Evolutionary conservation across 2,888 invertebrate genomes (phyloP).

Genomic region (Nebria salina): DNA sequence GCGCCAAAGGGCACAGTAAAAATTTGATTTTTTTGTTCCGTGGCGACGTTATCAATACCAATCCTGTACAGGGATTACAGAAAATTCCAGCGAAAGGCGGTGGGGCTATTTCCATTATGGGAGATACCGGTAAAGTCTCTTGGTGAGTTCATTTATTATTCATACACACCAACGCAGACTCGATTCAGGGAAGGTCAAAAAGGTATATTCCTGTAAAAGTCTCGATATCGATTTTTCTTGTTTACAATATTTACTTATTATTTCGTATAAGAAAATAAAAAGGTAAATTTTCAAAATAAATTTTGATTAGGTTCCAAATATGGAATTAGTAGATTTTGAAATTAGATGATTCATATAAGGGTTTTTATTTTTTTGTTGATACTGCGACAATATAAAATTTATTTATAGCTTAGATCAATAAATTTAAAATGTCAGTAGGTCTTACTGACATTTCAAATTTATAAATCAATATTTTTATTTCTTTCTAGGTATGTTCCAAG

Average conservation of each 20-base stretch:
- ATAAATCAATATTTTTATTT: slow-evolving; percentile 5
- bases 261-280: too few species aligned
- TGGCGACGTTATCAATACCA: slow-evolving; percentile 71
- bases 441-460: neutral
- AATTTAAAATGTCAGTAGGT: neutral
- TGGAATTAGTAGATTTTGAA: neutral
- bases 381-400: neutral
- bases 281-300: too few species aligned
- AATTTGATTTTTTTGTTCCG: slow-evolving; percentile 80
- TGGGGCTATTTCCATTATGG: slow-evolving; percentile 76
- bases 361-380: neutral
- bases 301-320: too few species aligned
- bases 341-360: slow-evolving; percentile 7
- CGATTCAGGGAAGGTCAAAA: too few species aligned
- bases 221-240: too few species aligned
- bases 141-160: slow-evolving; percentile 67
- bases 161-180: too few species aligned
- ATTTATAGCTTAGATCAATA: neutral
- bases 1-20: slow-evolving; percentile 70
- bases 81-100: slow-evolving; percentile 65
- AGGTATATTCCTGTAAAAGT: too few species aligned
- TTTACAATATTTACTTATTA: too few species aligned
- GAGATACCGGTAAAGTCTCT: slow-evolving; percentile 74
- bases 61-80: slow-evolving; percentile 59
- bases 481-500: slow-evolving; percentile 77